Conservation (phyloP, 2,113 vertebrate species). For the Perccottus glenii region DNA sequence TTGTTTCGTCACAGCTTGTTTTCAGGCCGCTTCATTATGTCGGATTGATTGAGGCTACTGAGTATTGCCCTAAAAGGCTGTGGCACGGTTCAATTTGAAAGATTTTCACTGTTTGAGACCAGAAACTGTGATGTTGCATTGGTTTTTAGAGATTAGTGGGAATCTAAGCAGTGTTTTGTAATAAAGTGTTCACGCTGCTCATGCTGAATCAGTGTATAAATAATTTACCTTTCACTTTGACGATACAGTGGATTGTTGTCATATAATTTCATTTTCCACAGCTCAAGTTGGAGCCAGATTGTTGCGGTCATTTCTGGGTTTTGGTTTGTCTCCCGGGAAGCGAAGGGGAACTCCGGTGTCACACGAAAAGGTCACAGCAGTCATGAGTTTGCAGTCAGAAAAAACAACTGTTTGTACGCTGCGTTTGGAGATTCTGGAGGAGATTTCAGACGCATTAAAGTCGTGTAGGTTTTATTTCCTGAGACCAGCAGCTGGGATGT, state of each 20-base stretch:
- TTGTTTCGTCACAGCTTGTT: slow-evolving; percentile 44
- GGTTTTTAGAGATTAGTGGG: neutral
- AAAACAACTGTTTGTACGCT: neutral
- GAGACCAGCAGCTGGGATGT: neutral
- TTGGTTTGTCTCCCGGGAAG: neutral
- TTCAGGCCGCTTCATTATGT: slow-evolving; percentile 28
- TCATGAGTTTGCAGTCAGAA: slow-evolving; percentile 10
- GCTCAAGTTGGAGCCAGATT: neutral
- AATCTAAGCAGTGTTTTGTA: neutral
- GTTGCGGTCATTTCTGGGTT: neutral
- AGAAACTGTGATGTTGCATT: slow-evolving; percentile 2
- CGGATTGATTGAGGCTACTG: slow-evolving; percentile 24
- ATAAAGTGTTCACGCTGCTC: neutral
- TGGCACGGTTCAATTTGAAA: slow-evolving; percentile 8
- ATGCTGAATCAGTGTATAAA: neutral
- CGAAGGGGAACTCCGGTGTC: slow-evolving; percentile 3
- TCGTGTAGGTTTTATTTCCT: neutral
- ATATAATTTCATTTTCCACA: slow-evolving; percentile 2
- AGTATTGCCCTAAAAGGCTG: slow-evolving; percentile 1
- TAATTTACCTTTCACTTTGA: neutral
- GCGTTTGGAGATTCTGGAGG: neutral
- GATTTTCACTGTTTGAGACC: slow-evolving; percentile 5
- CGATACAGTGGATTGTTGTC: neutral
- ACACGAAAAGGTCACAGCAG: neutral
- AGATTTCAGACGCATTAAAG: no score